A percentile compares a stretch with the other conserved stretches of the same genome.
Evolutionary conservation across 2,113 vertebrate species (phyloP).

Genomic region (Zingel zingel): DNA sequence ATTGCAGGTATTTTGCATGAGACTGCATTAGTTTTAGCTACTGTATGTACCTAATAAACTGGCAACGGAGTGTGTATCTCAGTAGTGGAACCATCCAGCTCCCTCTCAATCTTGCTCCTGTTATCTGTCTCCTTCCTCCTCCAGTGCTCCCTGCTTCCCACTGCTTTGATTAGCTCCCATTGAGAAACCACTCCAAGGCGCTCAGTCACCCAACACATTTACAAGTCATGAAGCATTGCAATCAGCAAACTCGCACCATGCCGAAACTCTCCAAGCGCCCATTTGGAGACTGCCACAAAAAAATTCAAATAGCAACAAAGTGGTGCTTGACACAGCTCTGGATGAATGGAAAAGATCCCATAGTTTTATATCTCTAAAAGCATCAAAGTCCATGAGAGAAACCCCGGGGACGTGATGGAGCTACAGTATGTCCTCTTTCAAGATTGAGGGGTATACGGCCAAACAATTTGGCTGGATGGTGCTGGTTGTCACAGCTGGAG

Average conservation of each 20-base stretch:
- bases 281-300: constrained; percentile 34
- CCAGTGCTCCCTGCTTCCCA: constrained; percentile 9
- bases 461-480: constrained; percentile 47
- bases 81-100: not conserved
- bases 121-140: constrained; percentile 39
- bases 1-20: not conserved
- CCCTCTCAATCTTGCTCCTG: constrained; percentile 13
- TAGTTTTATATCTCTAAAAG: constrained; percentile 55
- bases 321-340: constrained; percentile 54
- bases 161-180: constrained; percentile 66
- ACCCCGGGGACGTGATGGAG: constrained; percentile 13
- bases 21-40: not conserved
- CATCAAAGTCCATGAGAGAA: constrained; percentile 41
- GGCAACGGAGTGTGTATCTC: not conserved
- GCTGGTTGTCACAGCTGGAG: constrained; percentile 27
- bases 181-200: constrained; percentile 56
- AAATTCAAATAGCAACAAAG: constrained; percentile 55
- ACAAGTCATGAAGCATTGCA: constrained; percentile 63
- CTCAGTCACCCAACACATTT: constrained; percentile 58
- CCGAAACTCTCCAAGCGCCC: constrained; percentile 42
- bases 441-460: constrained; percentile 42
- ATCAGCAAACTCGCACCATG: constrained; percentile 57
- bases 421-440: constrained; percentile 35
- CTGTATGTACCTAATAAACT: not conserved
- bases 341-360: constrained; percentile 34